Evolutionary conservation across 2,888 invertebrate genomes (phyloP), one percentile per base, ranked within the genome.

Genomic region (Keiferia lycopersicella): DNA sequence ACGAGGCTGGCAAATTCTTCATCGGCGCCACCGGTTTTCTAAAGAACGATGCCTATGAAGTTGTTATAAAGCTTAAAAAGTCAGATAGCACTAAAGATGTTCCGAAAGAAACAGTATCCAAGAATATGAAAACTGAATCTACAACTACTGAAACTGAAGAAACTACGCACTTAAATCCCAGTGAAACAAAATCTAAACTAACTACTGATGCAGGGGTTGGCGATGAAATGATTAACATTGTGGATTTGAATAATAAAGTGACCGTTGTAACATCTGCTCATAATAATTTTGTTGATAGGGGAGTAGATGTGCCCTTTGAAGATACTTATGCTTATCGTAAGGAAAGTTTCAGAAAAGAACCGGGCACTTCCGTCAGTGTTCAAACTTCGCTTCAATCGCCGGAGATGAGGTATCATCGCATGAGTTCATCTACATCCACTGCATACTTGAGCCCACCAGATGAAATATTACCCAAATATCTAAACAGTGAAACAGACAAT

Each of bases 361-460:
- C 51, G 4, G 51, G 10, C 2, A 86, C 82, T 26, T 86, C 88
- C 0, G 79, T 82, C 0, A 87, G 79, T 65, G 90, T 91, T 11
- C 91, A 91, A 72, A 91, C 91, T 10, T 78, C 80, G 2, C 72
- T 79, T 16, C 80, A 73, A 64, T 84, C 90, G 7, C 85, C 88
- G 1, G 72, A 53, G 74, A 78, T 45, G 80, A 89, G 4, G 71
- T 81, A 83, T 67, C 75, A 84, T 66, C 90, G 88, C 63, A 87
- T 91, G 85, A 91, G 91, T 70, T 91, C 92, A 14, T 91, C 92
- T 1, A 90, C 91, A 14, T 92, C 92, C 2, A 92, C 92, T 11
- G 85, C 91, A 0, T 92, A 92, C 67, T 86, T 92, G 91, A 92
- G 92, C 67, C 92, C 92, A 7, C 92, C 92, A 50, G 92, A 92